phyloP scores from a whole-genome alignment of 2,113 vertebrate genomes.

The Hystrix cristata region DNA sequence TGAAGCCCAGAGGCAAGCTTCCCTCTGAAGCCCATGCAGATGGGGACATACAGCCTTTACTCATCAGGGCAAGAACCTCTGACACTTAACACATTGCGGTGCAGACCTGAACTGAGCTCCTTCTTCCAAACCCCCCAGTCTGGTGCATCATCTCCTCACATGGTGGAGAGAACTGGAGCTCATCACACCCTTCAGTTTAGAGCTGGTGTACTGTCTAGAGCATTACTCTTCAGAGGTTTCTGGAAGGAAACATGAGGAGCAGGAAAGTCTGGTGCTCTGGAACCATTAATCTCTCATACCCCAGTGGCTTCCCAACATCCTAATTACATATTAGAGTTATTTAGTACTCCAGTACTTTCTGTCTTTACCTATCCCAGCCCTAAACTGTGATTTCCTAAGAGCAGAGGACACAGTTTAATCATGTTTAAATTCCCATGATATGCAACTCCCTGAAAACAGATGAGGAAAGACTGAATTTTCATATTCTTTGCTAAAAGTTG shows the following conservation, averaged over 20 bases:
- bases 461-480: background rate
- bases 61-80: background rate
- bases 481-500: background rate
- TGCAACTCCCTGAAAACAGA: background rate
- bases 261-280: background rate
- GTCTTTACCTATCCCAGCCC: background rate
- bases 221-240: background rate
- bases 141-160: background rate
- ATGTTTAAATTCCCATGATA: background rate
- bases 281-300: background rate
- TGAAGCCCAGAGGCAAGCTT: background rate
- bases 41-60: background rate
- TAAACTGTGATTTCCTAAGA: background rate
- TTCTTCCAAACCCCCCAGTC: background rate
- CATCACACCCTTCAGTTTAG: background rate
- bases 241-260: background rate
- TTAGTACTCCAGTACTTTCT: background rate
- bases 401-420: background rate
- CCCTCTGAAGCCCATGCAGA: background rate
- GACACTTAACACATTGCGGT: accelerated
- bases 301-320: background rate
- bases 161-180: background rate
- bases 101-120: background rate
- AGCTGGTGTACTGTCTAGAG: background rate
- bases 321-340: background rate